phyloP scores from a whole-genome alignment of 2,113 vertebrate genomes.

The Myotis brandtii region DNA sequence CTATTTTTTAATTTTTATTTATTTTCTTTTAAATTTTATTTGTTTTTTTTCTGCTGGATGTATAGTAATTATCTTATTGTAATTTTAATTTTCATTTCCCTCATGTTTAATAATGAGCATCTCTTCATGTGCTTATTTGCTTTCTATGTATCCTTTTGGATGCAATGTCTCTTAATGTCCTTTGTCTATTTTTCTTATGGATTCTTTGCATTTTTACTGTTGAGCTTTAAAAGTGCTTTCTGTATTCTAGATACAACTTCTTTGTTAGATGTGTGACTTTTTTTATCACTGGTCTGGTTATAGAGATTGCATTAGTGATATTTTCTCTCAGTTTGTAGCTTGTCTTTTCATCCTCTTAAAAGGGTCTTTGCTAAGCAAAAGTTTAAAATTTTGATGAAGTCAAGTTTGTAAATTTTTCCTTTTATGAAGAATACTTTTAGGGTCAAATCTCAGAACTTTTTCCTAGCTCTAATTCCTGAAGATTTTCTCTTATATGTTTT shows the following conservation, averaged over 20 bases:
- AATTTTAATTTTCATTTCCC: background rate
- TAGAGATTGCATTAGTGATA: no score
- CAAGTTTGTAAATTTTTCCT: no score
- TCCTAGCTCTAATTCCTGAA: background rate
- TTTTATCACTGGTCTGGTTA: no score
- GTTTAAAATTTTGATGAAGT: slow-evolving; percentile 31
- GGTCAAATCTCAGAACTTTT: slow-evolving; percentile 25
- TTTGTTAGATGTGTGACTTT: background rate
- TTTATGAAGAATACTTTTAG: background rate
- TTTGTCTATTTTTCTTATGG: background rate
- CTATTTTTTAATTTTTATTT: background rate
- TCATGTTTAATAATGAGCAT: background rate
- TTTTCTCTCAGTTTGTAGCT: background rate
- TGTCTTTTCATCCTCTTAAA: background rate
- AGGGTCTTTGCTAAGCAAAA: background rate
- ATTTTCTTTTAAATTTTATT: background rate
- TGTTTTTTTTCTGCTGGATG: background rate
- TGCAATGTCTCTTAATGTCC: background rate
- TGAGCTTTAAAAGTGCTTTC: background rate
- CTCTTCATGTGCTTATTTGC: background rate
- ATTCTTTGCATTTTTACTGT: background rate
- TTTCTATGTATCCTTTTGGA: background rate
- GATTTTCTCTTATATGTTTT: background rate
- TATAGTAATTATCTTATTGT: background rate
- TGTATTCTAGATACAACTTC: background rate